Base-by-base conservation (phyloP, 2,888 invertebrate genomes). In the Scaptomyza cyrtandrae region DNA sequence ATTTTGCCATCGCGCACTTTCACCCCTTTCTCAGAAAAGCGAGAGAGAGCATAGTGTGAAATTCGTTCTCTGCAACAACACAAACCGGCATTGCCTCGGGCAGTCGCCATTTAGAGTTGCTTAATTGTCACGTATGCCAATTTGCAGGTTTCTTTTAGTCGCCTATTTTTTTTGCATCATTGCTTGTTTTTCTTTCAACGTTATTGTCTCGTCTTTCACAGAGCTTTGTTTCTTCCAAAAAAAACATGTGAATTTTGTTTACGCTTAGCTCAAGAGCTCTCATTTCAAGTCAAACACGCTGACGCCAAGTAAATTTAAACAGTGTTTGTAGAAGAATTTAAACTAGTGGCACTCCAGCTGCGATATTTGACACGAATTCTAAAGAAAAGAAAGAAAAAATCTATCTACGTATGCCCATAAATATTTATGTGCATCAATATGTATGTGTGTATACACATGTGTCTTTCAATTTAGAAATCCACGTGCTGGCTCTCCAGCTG, bases 111-210 rank as follows among this genome's bases (percentile, higher is more conserved):
- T 56, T 27, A 52, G 52, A 61, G 61, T 63, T 61, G 19, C 48
- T 61, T 11, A 54, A 52, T 74, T 62, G 88, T 76, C 84, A 88
- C 84, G 84, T 85, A 86, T 45, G 62, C 84, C 84, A 73, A 44
- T 45, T 55, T 54, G 72, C 49, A 58, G 64, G 62, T 58, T 49
- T 60, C 57, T 60, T 54, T 73, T 45, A 49, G 29, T 63, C 58
- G 46, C 33, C 52, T 62, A 50, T 63, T 35, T 41, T 41, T 59
- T 49, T 57, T 71, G 62, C 67, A 13, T 75, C 37, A 1, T 19
- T 19, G 35, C 59, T 50, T 66, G 48, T 59, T 56, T 70, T 54
- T 5, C 10, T 50, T 55, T 48, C 6, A 50, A 39, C 19, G 37
- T 48, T 35, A 41, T 45, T 43, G 63, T 44, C 29, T 73, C 78